Evolutionary conservation across 92 coral and sea anemone genomes (phyloP), one percentile per base, ranked within the genome.

Genomic region (Hydrozoanthus gracilis): DNA sequence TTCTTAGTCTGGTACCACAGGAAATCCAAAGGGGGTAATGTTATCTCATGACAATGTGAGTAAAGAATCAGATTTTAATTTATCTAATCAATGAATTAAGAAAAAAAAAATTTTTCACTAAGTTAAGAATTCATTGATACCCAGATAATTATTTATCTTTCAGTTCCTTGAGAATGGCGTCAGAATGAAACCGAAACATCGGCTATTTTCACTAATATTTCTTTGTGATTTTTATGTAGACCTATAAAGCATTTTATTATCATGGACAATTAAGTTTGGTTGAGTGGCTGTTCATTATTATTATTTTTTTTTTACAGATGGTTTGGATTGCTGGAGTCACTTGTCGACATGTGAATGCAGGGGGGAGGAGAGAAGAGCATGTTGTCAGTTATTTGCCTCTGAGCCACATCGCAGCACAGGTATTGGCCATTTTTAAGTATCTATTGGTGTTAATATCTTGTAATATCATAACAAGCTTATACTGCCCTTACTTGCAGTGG

Each of bases 321-420:
- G 44, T 91, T 13, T 94, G 98, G 98, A 94, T 88, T 14, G 91
- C 93, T 4, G 84, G 85, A 39, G 47, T 79, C 55, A 88, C 94
- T 39, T 73, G 82, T 58, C 50, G 47, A 9, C 92, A 88, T 79
- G 80, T 90, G 11, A 52, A 64, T 0, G 89, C 86, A 14, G 94
- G 94, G 6, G n/a, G 69, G 50, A 89, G 87, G 64, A 73, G 87
- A 44, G 92, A 90, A 18, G 98, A 94, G 54, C 98, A 92, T 51
- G 58, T 90, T 4, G 88, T 96, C 86, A 96, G 98, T 69, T 96
- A 92, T 64, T 95, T 96, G 68, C 98, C 98, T 5, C 88, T 96
- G 49, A 96, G 98, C 71, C 98, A 96, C 89, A 92, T 95, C 51
- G 98, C 98, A 9, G 98, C 98, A 45, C 98, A 95, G 98, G 98